A percentile compares a stretch with the other conserved stretches of the same genome.
Evolutionary conservation across 2,888 invertebrate species (phyloP).

Genomic region (Melinaea marsaeus): DNA sequence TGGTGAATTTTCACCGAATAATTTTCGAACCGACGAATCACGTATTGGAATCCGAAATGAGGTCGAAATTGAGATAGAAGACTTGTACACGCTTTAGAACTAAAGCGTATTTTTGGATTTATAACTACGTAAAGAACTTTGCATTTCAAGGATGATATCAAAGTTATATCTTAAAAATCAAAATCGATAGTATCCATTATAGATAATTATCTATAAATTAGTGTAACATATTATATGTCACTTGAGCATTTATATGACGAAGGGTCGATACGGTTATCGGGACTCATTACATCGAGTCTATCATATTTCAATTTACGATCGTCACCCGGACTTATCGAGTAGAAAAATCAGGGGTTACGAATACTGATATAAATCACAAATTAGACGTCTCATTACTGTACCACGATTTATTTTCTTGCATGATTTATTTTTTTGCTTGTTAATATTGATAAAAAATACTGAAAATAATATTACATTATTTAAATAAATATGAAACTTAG

Average conservation of each 20-base stretch:
- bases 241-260: conserved; percentile 44
- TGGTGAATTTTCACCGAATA: conserved; percentile 78
- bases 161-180: neutral
- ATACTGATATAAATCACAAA: conserved; percentile 68
- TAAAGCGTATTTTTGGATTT: conserved; percentile 33
- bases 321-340: conserved; percentile 72
- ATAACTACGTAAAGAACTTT: conserved; percentile 27
- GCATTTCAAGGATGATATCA: conserved; percentile 11
- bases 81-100: conserved; percentile 58
- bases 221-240: conserved; percentile 43
- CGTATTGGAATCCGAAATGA: conserved; percentile 77
- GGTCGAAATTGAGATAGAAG: conserved; percentile 75
- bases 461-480: conserved; percentile 32
- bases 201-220: conserved; percentile 30
- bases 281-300: conserved; percentile 74
- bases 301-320: conserved; percentile 79
- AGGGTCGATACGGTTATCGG: conserved; percentile 65
- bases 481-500: conserved; percentile 58
- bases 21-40: conserved; percentile 78
- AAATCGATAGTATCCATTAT: conserved; percentile 11
- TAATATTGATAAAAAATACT: conserved; percentile 28
- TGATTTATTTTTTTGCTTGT: conserved; percentile 1
- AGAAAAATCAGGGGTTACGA: conserved; percentile 70
- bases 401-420: conserved; percentile 44
- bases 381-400: conserved; percentile 69